Evolutionary conservation across 2,113 vertebrate genomes (phyloP).

Genomic region (Poeciliopsis turrubarensis): DNA sequence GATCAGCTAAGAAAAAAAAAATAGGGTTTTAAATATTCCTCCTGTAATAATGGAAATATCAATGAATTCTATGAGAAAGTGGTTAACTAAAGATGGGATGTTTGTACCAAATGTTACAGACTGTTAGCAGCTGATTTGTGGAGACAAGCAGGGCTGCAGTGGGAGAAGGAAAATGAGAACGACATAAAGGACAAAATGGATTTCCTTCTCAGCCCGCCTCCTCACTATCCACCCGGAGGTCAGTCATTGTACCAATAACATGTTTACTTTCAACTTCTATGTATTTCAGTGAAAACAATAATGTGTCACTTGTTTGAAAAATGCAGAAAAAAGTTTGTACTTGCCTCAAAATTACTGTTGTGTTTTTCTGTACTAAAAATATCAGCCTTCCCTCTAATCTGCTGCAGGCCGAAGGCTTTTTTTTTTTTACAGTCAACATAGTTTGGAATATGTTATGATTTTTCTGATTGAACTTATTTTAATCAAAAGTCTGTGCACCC

Average conservation of each 20-base stretch:
- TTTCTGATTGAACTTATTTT: background rate
- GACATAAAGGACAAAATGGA: conserved; percentile 97
- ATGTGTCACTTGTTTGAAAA: background rate
- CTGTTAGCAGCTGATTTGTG: conserved; percentile 84
- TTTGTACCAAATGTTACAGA: conserved; percentile 68
- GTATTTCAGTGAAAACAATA: background rate
- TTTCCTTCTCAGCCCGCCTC: conserved; percentile 80
- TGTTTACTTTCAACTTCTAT: background rate
- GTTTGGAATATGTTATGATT: too few relatives aligned
- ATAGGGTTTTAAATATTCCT: background rate
- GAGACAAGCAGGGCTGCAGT: conserved; percentile 88
- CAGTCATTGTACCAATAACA: conserved; percentile 42
- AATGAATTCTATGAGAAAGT: background rate
- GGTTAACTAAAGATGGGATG: background rate
- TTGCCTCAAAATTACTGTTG: background rate
- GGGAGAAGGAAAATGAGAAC: conserved; percentile 94
- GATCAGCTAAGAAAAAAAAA: background rate
- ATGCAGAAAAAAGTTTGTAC: background rate
- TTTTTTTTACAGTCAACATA: too few relatives aligned
- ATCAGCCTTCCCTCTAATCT: background rate
- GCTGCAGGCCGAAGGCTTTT: background rate
- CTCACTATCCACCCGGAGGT: conserved; percentile 87
- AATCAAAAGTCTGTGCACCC: background rate
- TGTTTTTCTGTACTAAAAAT: background rate
- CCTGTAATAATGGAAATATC: background rate